phyloP scores from a whole-genome alignment of 2,113 vertebrate species.

The Larimichthys polyactis region DNA sequence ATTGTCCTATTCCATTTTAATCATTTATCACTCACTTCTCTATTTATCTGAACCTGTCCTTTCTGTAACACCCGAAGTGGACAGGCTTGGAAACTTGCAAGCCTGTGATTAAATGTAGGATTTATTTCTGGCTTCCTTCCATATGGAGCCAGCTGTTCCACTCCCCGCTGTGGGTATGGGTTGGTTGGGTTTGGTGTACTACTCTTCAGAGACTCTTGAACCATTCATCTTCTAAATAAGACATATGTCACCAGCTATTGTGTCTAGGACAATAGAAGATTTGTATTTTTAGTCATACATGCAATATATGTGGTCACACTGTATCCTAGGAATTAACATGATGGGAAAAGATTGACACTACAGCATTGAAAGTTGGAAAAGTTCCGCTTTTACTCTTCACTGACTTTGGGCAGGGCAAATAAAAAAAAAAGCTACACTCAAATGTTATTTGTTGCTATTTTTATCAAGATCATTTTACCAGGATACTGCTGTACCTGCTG shows the following conservation, averaged over 20 bases:
- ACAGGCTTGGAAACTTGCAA: background rate
- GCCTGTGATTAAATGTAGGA: background rate
- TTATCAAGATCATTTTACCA: slow-evolving; percentile 30
- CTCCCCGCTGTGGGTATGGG: background rate
- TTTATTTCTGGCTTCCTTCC: background rate
- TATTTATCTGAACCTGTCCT: background rate
- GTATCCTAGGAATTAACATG: background rate
- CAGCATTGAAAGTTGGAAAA: background rate
- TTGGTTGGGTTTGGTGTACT: background rate
- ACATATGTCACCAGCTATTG: background rate
- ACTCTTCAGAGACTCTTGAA: background rate
- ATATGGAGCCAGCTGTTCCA: background rate
- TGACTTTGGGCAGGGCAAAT: background rate
- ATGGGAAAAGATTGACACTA: background rate
- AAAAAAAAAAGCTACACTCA: background rate
- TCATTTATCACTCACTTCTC: background rate
- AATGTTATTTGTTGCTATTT: slow-evolving; percentile 47
- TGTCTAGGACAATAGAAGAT: background rate
- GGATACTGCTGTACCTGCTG: slow-evolving; percentile 26
- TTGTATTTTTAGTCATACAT: background rate
- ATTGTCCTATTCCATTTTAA: too few species aligned
- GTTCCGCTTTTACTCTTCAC: background rate
- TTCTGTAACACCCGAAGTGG: background rate
- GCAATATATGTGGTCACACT: background rate
- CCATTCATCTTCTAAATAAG: background rate